A percentile compares a stretch with the other conserved stretches of the same genome.
Conservation (phyloP, 2,888 invertebrate species). For the Cheilosia variabilis region DNA sequence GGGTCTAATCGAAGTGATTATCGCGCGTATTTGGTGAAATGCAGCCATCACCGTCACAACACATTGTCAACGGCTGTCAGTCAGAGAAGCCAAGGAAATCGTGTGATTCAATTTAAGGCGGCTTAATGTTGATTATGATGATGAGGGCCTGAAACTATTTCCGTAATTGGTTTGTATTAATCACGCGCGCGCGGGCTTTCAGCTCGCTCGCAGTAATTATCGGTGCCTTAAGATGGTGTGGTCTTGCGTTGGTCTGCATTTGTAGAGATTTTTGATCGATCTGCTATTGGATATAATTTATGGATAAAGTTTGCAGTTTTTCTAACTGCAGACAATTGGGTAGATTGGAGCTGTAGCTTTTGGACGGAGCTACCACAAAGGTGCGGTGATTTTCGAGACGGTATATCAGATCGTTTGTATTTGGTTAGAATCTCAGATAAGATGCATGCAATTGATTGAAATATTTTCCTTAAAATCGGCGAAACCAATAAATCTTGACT, state of each 20-base stretch:
- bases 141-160: slow-evolving; percentile 56
- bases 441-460: slow-evolving; percentile 34
- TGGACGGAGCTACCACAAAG: slow-evolving; percentile 27
- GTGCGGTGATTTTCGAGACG: slow-evolving; percentile 38
- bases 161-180: slow-evolving; percentile 69
- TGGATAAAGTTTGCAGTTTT: slow-evolving; percentile 39
- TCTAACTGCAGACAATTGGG: slow-evolving; percentile 43
- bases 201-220: slow-evolving; percentile 67
- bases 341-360: background rate
- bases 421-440: slow-evolving; percentile 60
- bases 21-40: slow-evolving; percentile 74
- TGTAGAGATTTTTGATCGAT: slow-evolving; percentile 47
- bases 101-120: slow-evolving; percentile 54
- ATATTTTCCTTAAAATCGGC: slow-evolving; percentile 41
- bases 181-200: slow-evolving; percentile 49
- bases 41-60: slow-evolving; percentile 70
- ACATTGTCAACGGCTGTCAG: slow-evolving; percentile 72
- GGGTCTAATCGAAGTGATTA: slow-evolving; percentile 72
- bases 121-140: slow-evolving; percentile 59
- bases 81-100: slow-evolving; percentile 48
- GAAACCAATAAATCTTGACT: slow-evolving; percentile 37
- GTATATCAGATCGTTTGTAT: slow-evolving; percentile 41
- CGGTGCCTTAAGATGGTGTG: slow-evolving; percentile 46
- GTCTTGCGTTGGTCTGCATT: slow-evolving; percentile 27
- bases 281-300: slow-evolving; percentile 57